A percentile compares a stretch with the other conserved stretches of the same genome.
These are phyloP conservation scores for Myocastor coypus DNA, from an alignment of 2,113 vertebrate species.

Conservation along the genomic window DNA sequence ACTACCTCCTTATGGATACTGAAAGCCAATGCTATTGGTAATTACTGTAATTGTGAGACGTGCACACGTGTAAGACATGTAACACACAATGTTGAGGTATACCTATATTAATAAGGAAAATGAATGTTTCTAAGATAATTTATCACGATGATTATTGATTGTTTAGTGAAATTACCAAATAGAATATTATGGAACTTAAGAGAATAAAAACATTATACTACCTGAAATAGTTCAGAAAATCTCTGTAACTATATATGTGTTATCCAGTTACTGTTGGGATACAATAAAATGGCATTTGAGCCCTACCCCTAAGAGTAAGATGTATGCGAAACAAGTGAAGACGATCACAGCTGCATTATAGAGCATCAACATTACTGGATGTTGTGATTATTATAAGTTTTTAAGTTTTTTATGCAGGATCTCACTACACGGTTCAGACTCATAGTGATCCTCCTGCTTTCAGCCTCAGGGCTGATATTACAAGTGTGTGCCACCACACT, in stretches of 20 bases:
- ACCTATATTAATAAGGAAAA: not conserved
- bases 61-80: not conserved
- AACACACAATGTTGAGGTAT: not conserved
- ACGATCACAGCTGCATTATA: not conserved
- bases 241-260: not conserved
- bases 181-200: not conserved
- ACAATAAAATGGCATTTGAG: not conserved
- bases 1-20: accelerated
- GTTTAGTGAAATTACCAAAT: not conserved
- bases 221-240: not conserved
- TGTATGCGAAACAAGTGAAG: not conserved
- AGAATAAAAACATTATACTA: not conserved
- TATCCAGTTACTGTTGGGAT: not conserved
- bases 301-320: not conserved
- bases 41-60: not conserved
- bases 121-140: not conserved
- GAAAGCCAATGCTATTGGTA: not conserved
- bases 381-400: not conserved
- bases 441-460: no score
- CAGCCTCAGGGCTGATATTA: no score
- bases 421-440: no score
- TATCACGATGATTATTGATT: not conserved
- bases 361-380: not conserved
- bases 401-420: no score
- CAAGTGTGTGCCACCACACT: no score